These are phyloP conservation scores for Gnathonemus echidnorhynchus DNA, from an alignment of 2,113 vertebrate species.

Conservation along the genomic window DNA sequence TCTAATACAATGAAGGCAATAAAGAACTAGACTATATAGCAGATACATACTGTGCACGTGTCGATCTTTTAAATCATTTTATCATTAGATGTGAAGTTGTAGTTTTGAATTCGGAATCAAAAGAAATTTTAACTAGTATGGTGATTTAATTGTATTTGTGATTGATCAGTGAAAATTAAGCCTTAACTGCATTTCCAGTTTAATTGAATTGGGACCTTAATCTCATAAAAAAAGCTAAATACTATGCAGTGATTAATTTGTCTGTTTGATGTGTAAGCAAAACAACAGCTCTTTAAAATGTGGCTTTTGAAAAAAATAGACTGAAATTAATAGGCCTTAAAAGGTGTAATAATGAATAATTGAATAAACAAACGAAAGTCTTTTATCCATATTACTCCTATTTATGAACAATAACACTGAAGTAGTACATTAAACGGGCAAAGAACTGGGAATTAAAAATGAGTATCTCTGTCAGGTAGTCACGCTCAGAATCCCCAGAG, in stretches of 20 bases:
- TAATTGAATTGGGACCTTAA: not conserved
- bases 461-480: not conserved
- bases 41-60: not conserved
- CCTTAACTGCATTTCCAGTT: not conserved
- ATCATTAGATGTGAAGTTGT: not conserved
- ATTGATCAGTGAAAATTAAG: not conserved
- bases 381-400: not conserved
- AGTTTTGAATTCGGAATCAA: not conserved
- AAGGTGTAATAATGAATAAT: not conserved
- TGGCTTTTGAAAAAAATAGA: not conserved
- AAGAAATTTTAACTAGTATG: not conserved
- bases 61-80: not conserved
- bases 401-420: not conserved
- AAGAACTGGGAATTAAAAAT: not conserved
- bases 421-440: not conserved
- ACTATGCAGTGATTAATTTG: not conserved
- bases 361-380: not conserved
- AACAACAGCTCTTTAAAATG: not conserved
- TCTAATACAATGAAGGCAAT: too few species aligned
- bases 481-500: not conserved
- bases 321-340: conserved; percentile 1
- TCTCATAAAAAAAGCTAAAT: not conserved
- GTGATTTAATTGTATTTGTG: not conserved
- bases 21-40: not conserved
- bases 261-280: not conserved